Evolutionary conservation across 2,797 vertebrate species (phyloP).

Genomic region (Triplophysa yarkandensis): DNA sequence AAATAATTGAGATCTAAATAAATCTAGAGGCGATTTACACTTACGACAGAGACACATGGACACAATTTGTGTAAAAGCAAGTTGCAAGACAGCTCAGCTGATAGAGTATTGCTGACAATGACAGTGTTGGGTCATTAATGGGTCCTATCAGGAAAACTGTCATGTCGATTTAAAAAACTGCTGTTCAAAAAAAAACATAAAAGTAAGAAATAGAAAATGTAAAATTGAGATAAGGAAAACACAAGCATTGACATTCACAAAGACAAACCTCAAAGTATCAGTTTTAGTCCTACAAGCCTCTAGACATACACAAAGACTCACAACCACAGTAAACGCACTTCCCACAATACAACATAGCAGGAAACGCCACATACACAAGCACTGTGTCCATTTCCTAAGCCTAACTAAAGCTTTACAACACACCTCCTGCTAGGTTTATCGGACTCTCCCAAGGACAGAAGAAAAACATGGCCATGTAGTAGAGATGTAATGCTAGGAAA

Average conservation of each 20-base stretch:
- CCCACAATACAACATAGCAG: slow-evolving; percentile 37
- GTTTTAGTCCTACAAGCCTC: slow-evolving; percentile 4
- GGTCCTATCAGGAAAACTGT: too few species aligned
- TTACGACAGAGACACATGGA: not conserved
- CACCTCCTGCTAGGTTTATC: slow-evolving; percentile 30
- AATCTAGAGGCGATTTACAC: slow-evolving; percentile 7
- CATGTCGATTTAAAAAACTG: too few species aligned
- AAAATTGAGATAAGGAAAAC: not conserved
- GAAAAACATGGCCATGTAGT: slow-evolving; percentile 18
- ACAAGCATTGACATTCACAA: slow-evolving; percentile 7
- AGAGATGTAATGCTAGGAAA: slow-evolving; percentile 43
- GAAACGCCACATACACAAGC: slow-evolving; percentile 19
- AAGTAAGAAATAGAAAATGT: too few species aligned
- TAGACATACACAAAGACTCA: not conserved
- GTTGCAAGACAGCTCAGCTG: not conserved
- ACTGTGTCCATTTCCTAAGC: slow-evolving; percentile 11
- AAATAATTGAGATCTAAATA: not conserved
- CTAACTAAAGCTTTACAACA: slow-evolving; percentile 21
- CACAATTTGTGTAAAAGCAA: slow-evolving; percentile 18
- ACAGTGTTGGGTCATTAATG: too few species aligned
- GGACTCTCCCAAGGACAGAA: slow-evolving; percentile 37
- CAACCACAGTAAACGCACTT: slow-evolving; percentile 19
- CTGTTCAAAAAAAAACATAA: too few species aligned
- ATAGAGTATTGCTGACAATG: not conserved
- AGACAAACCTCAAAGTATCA: slow-evolving; percentile 1